Base-by-base conservation (phyloP, 2,888 invertebrate species). In the Plebejus argus region DNA sequence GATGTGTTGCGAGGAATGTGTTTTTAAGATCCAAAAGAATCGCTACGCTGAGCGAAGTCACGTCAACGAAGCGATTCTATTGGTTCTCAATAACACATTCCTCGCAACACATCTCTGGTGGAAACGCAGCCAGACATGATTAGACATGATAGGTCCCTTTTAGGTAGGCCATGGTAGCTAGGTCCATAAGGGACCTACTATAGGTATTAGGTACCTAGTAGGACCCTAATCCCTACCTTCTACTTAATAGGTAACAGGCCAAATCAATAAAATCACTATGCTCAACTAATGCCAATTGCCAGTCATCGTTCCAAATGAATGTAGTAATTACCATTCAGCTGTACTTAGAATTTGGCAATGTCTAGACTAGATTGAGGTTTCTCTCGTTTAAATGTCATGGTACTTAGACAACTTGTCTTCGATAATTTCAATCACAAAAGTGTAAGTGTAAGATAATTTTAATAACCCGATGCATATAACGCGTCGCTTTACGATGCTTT, bases 271-370 rank as follows among this genome's bases (percentile, higher is more conserved):
- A 23, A 61, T 61, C 5, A 23, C 61, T 10, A 61, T 61, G 61
- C 23, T 12, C 20, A 61, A 61, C 23, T 23, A 23, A 61, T 61
- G 61, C 58, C 20, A 58, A 20, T 20, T 58, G 23, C 61, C 23
- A 61, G 61, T 61, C 61, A 61, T 61, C 61, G 23, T 61, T 8
- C 23, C 23, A 61, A 61, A 61, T 61, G 23, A 61, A 61, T 23
- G 12, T 23, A 10, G 23, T 23, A 61, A 61, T 61, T 23, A 61
- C 61, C 61, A 61, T 61, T 61, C 20, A 12, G 61, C 12, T 61
- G 2, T 28, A 61, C 61, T 23, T 7, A 4, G 61, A 23, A 20
- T 61, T 61, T 61, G 61, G 23, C 61, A 61, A 61, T 45, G 45
- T 45, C 45, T 45, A 23, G 20, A 23, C 61, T 61, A 61, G 4